Base-by-base conservation (phyloP, 2,888 invertebrate species). In the Eristalis arbustorum region DNA sequence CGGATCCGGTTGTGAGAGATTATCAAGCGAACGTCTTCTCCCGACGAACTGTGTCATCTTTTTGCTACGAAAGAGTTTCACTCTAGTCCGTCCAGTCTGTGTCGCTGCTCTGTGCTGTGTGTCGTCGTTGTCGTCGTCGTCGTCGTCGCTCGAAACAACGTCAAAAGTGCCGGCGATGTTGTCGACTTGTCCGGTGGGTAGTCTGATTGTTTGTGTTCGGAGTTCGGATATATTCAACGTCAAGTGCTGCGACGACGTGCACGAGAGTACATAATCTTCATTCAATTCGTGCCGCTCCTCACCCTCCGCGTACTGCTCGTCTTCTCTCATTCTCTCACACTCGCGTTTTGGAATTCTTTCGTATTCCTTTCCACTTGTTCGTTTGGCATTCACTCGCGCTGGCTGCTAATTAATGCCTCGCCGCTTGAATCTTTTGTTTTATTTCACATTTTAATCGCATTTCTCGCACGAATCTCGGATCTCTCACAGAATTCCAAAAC, bases 1-100 rank as follows among this genome's bases (percentile, higher is more conserved):
- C 23, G 42, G 75, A 68, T 64, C 83, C 78, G 87, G 64, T 68
- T 78, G 78, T 83, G 72, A 75, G 87, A 83, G 83, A 79, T 79
- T 83, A 83, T 87, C 87, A 79, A 83, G 68, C 75, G 87, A 82
- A 87, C 87, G 71, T 78, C 87, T 49, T 49, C 49, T 87, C 74
- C 72, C 87, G 72, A 63, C 75, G 87, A 87, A 87, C 87, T 87
- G 87, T 87, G 87, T 87, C 87, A 87, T 87, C 87, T 87, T 87
- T 87, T 72, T 87, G 78, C 71, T 74, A 31, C 85, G 76, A 72
- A 82, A 82, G 77, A 77, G 71, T 78, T 79, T 77, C 69, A 64
- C 82, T 77, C 69, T 14, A 59, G 23, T 13, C 63, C 59, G 37
- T 37, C 37, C 37, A 37, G 37, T 37, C 37, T 37, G 8, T 37